Base-by-base conservation (phyloP, 2,113 vertebrate genomes). In the Siniperca chuatsi region DNA sequence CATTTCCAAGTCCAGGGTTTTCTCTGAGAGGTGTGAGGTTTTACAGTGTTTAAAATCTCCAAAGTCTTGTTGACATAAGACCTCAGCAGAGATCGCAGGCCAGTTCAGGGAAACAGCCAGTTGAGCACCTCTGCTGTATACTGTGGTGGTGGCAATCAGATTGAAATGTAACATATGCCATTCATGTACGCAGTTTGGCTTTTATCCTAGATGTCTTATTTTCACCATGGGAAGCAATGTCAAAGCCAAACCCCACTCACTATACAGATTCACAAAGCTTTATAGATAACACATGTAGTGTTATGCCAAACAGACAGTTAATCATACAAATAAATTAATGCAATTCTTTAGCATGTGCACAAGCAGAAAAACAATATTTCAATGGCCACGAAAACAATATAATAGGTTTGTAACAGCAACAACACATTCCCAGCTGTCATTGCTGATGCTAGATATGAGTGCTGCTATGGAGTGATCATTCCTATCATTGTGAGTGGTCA, bases 61-160 rank as follows among this genome's bases (percentile, higher is more conserved):
- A 33, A 60, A 73, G 25, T 57, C 58, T 75, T 92, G 87, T 92
- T 90, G 88, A 92, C 84, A 83, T 67, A 85, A 90, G 88, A 86
- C 75, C 82, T 86, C 79, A 84, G 78, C 77, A 54, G 64, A 75
- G 82, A 76, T 66, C 7, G 0, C 61, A 79, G 74, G 37, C 48
- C 25, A 23, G 50, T 55, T 78, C 50, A 46, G 58, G 52, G 66
- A 62, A 87, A 57, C 72, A 64, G 50, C 25, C 62, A 67, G 67
- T 55, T 77, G 60, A 71, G 79, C 48, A 71, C 58, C 46, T 67
- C 50, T 52, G 66, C 78, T 86, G 33, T 58, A 20, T 77, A n/a
- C 40, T 62, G 81, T 46, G 50, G 71, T 6, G 52, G 50, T 12
- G 1, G 82, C 11, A 16, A 44, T 86, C 54, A 76, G 55, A 68